Evolutionary conservation across 2,113 vertebrate genomes (phyloP).

Genomic region (Mormyrus iriodes): DNA sequence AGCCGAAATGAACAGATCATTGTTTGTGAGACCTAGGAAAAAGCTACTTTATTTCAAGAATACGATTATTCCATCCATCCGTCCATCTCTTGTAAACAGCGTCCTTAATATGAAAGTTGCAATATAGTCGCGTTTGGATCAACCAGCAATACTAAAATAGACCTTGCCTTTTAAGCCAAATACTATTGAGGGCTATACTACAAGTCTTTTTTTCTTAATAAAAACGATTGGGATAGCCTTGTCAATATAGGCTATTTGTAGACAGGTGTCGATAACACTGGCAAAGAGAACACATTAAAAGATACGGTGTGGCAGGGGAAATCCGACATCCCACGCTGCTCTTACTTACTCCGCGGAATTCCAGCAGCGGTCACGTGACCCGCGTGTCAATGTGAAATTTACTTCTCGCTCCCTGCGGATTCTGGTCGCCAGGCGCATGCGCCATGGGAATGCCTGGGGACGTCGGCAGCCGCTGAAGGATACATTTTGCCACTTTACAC

Average conservation of each 20-base stretch:
- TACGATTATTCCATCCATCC: background rate
- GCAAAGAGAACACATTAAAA: background rate
- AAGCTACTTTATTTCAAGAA: background rate
- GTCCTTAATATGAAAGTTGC: background rate
- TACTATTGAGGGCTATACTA: background rate
- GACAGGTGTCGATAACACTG: background rate
- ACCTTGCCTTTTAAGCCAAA: background rate
- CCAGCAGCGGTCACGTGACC: slow-evolving; percentile 41
- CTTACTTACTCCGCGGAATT: slow-evolving; percentile 22
- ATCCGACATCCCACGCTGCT: slow-evolving; percentile 3
- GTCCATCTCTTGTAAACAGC: background rate
- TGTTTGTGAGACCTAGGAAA: background rate
- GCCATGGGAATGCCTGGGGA: background rate
- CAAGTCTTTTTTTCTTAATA: background rate
- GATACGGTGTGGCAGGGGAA: background rate
- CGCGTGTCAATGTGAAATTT: slow-evolving; percentile 39
- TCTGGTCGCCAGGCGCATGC: slow-evolving; percentile 38
- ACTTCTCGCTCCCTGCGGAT: slow-evolving; percentile 37
- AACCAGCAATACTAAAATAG: background rate
- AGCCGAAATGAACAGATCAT: background rate
- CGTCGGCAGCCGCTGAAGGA: background rate
- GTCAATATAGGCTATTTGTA: background rate
- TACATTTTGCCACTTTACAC: background rate
- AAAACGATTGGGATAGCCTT: background rate
- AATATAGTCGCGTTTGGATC: background rate